Evolutionary conservation across 1,140 invertebrate species (phyloP), one percentile per base, ranked within the genome.

Genomic region (Drosophila ficusphila): DNA sequence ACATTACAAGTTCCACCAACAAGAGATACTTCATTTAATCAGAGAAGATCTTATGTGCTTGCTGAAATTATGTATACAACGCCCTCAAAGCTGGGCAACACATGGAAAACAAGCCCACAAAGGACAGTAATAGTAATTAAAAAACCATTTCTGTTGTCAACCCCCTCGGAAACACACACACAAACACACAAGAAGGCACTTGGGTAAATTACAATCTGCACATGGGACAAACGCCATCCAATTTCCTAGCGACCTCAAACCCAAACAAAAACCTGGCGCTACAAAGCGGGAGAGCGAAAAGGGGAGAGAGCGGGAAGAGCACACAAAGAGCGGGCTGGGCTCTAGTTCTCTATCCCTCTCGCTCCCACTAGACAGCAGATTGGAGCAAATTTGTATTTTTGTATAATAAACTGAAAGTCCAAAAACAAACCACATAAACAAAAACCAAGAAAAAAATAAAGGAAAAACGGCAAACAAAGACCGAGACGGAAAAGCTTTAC

Each of bases 51-150:
- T 76, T 65, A 76, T 71, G 65, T 76, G 73, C 19, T 64, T 41
- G 52, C 49, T 42, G 53, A 25, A 82, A 60, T 68, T 51, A 72
- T 56, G 33, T 38, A 39, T 51, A 62, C 60, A 62, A 82, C 56
- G 68, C 78, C 60, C 68, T 54, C 49, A 65, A 38, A 19, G 27
- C 8, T 25, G 23, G 16, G 21, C 34, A 57, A 54, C 46, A 44
- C 33, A 21, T 19, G 18, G 11, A 34, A 62, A 57, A 41, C 33
- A 33, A 23, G 34, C 49, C 38, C 48, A 72, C 68, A 82, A 76
- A 62, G 72, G 47, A 65, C 47, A 44, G 57, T 78, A 74, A 61
- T 65, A 46, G 44, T 72, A 82, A 83, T 82, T 78, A 82, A 78
- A 82, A 73, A 56, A 18, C 34, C 78, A 82, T 82, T 82, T 73